Evolutionary conservation across 2,113 vertebrate genomes (phyloP), one percentile per base, ranked within the genome.

Genomic region (Hydrochoerus hydrochaeris): DNA sequence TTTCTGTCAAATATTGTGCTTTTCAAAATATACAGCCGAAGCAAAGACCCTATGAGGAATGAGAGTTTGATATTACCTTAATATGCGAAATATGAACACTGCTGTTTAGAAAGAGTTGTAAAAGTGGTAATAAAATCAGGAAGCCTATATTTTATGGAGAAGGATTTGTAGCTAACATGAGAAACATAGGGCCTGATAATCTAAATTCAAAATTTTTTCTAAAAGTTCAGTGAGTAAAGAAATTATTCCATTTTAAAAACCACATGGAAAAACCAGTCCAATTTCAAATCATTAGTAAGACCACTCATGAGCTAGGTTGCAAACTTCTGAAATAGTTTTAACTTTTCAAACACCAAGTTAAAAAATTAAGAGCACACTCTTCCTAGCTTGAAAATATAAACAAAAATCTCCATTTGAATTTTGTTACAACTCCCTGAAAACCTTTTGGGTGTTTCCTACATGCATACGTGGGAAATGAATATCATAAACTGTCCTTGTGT

Each of bases 331-430:
- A 80, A 82, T 16, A 77, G 58, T 38, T 38, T 60, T 44, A 10
- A 62, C 75, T 75, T 94, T 77, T 86, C 44, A 77, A 90, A 96
- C 8, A 46, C 28, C 12, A n/a, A 91, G 17, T 62, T 83, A 94
- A 65, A 89, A 85, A 86, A 71, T 90, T 83, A 62, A 96, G n/a
- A 81, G 22, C 7, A 10, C 0, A 13, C 5, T 67, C 41, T 54
- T 65, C 12, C 24, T 75, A 54, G 58, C 24, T 85, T 82, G 16
- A 85, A 91, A 96, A 95, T 44, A 49, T 44, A 82, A 67, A 49
- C 17, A 24, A 87, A 69, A 0, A 71, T 78, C 94, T 81, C 65
- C 38, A 46, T 52, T 49, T 62, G 14, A 41, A 88, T 62, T 92
- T 95, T 89, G 73, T 52, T 88, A 88, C 73, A 88, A 88, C 46